Evolutionary conservation across 2,888 invertebrate genomes (phyloP).

Genomic region (Alentia gelatinosa): DNA sequence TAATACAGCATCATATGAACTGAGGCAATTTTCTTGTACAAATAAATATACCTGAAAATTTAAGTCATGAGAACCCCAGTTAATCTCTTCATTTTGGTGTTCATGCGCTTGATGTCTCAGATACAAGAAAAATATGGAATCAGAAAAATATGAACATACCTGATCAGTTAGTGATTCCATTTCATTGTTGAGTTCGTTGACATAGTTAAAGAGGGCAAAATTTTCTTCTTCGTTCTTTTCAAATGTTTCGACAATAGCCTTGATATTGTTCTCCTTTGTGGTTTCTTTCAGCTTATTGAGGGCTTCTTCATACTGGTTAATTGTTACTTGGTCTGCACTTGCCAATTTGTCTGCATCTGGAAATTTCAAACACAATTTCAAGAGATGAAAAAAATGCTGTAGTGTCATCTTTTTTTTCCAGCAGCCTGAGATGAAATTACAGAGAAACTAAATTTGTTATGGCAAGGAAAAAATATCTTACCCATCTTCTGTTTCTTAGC

Average conservation of each 20-base stretch:
- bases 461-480: neutral
- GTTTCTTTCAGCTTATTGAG: slow-evolving; percentile 86
- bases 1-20: too few species aligned
- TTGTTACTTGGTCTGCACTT: slow-evolving; percentile 85
- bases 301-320: slow-evolving; percentile 87
- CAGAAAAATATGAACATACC: slow-evolving; percentile 20
- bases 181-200: slow-evolving; percentile 89
- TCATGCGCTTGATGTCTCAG: too few species aligned
- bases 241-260: slow-evolving; percentile 86
- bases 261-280: slow-evolving; percentile 75
- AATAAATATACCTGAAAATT: too few species aligned
- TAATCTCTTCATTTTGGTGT: too few species aligned
- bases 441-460: neutral
- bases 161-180: slow-evolving; percentile 66
- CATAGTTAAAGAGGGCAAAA: slow-evolving; percentile 93
- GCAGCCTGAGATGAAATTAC: neutral
- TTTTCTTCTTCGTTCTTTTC: slow-evolving; percentile 92
- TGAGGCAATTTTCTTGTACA: too few species aligned
- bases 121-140: neutral
- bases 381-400: neutral
- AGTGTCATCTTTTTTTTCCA: neutral
- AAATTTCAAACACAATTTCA: neutral
- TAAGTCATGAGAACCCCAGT: too few species aligned
- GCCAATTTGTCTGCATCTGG: slow-evolving; percentile 19
- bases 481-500: slow-evolving; percentile 55